These are phyloP conservation scores for Idaea biselata DNA, from an alignment of 2,888 invertebrate genomes.

Conservation along the genomic window DNA sequence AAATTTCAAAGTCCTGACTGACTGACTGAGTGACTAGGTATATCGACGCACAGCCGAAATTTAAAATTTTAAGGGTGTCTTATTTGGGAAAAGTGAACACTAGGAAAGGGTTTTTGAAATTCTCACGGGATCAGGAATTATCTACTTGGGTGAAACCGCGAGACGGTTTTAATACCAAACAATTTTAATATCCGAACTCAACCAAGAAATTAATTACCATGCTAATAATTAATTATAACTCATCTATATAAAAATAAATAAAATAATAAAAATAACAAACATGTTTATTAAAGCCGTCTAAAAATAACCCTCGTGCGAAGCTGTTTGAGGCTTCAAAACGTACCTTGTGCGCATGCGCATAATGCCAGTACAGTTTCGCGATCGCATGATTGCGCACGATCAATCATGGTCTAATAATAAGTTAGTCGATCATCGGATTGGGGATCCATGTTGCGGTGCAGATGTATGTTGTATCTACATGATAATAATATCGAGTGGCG, in stretches of 20 bases:
- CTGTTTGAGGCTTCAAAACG: neutral
- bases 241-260: neutral
- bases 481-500: neutral
- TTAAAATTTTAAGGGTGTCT: too few relatives aligned
- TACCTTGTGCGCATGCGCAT: neutral
- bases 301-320: neutral
- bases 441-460: neutral
- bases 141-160: neutral
- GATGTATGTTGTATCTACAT: neutral
- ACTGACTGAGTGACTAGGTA: too few relatives aligned
- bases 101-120: too few relatives aligned
- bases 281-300: neutral
- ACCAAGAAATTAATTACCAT: neutral
- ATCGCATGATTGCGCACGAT: neutral
- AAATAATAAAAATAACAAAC: neutral
- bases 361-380: neutral
- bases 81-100: too few relatives aligned
- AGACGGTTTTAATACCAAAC: neutral
- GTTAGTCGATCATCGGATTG: constrained; percentile 2
- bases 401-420: constrained; percentile 1
- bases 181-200: neutral
- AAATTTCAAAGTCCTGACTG: too few relatives aligned
- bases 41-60: too few relatives aligned
- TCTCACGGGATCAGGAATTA: too few relatives aligned
- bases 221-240: neutral